Conservation (phyloP, 2,888 invertebrate genomes). For the Tupiocoris notatus region DNA sequence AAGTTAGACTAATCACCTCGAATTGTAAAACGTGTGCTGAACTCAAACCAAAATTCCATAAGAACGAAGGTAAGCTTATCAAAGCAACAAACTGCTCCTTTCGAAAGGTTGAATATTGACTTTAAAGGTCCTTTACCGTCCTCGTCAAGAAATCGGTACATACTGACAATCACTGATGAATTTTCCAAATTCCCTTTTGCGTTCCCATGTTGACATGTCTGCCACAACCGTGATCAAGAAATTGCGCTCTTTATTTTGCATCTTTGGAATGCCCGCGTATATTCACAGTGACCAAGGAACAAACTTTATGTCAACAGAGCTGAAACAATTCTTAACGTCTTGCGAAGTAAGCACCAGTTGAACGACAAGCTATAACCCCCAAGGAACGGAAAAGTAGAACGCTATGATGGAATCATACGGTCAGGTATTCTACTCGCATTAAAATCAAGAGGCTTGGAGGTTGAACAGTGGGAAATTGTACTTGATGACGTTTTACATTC, state of each 20-base stretch:
- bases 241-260: slow-evolving; percentile 1
- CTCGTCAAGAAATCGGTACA: slow-evolving; percentile 15
- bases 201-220: slow-evolving; percentile 28
- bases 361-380: too few relatives aligned
- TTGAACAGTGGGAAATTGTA: too few relatives aligned
- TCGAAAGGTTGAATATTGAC: too few relatives aligned
- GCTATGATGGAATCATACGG: too few relatives aligned
- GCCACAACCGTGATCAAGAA: slow-evolving; percentile 30
- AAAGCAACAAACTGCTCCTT: slow-evolving; percentile 47
- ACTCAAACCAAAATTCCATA: slow-evolving; percentile 45
- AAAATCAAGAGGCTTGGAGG: too few relatives aligned
- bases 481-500: too few relatives aligned
- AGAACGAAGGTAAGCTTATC: slow-evolving; percentile 32
- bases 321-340: too few relatives aligned
- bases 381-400: too few relatives aligned
- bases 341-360: too few relatives aligned
- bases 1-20: slow-evolving; percentile 40
- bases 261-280: not conserved
- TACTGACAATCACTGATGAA: slow-evolving; percentile 41
- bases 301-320: too few relatives aligned
- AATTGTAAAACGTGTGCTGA: slow-evolving; percentile 46
- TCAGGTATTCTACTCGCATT: too few relatives aligned
- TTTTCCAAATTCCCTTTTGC: slow-evolving; percentile 45
- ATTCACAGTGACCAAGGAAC: slow-evolving; percentile 17
- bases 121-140: slow-evolving; percentile 41